Base-by-base conservation (phyloP, 1,140 invertebrate genomes). In the Pogonomyrmex californicus region DNA sequence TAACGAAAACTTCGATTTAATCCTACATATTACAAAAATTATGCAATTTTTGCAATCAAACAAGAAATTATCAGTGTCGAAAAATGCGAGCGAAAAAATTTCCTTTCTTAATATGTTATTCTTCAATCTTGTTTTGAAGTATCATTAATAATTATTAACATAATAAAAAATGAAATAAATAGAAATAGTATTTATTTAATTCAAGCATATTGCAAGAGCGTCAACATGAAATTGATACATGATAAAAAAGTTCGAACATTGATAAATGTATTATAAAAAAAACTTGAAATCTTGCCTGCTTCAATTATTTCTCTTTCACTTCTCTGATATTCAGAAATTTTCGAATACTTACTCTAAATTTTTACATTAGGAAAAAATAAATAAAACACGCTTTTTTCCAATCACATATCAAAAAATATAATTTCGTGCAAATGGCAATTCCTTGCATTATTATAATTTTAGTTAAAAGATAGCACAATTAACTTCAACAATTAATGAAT, bases 401-500 rank as follows among this genome's bases (percentile, higher is more conserved):
- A 51, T 33, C 12, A 14, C 9, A 65, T 5, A 47, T 36, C n/a
- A 9, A 23, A 58, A 66, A 33, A 41, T 47, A n/a, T 56, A 73
- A 60, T 30, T 83, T 60, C n/a, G 41, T 4, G 10, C 12, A 62
- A 83, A 60, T 12, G 51, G 30, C n/a, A 23, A 44, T 33, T 14
- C 36, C 5, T 5, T 4, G 77, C 41, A 54, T 56, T 14, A 62
- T 75, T 75, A 44, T 62, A 60, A 83, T 4, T 75, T 47, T 12
- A 30, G 54, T 62, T 75, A 75, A 82, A 62, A 70, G 41, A 75
- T 75, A 75, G 79, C 79, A 38, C n/a, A 49, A 83, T 49, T 60
- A 83, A 83, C 17, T 73, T 9, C n/a, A 33, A 36, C 79, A 49
- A 75, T 83, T 83, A 75, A 83, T 49, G 68, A 60, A 75, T 54